phyloP scores from a whole-genome alignment of 2,113 vertebrate species.

The Entosphenus tridentatus region DNA sequence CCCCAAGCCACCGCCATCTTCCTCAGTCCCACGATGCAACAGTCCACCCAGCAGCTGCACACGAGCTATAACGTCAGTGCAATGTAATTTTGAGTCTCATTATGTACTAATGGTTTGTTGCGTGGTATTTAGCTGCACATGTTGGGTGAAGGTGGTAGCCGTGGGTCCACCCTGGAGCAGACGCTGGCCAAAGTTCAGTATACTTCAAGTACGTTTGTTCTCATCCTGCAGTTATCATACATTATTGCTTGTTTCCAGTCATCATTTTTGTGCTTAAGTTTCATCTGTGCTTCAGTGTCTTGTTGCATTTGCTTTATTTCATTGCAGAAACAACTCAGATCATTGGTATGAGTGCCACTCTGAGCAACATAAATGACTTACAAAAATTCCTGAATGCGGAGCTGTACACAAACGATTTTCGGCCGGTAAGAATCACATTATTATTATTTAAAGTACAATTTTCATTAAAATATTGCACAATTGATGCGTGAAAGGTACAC shows the following conservation, averaged over 20 bases:
- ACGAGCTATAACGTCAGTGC: not conserved
- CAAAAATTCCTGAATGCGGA: slow-evolving; percentile 63
- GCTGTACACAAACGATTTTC: slow-evolving; percentile 51
- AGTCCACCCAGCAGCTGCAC: not conserved
- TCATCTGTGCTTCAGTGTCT: not conserved
- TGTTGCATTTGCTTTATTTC: not conserved
- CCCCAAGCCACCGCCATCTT: not conserved
- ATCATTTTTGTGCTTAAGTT: not conserved
- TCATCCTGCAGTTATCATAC: not conserved
- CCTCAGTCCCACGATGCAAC: not conserved
- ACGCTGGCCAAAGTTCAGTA: slow-evolving; percentile 59
- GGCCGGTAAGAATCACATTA: slow-evolving; percentile 36
- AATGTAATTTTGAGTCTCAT: not conserved
- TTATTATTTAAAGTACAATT: too few species aligned
- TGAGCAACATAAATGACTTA: slow-evolving; percentile 65
- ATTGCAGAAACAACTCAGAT: slow-evolving; percentile 48
- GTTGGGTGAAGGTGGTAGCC: slow-evolving; percentile 52
- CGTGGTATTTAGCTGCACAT: slow-evolving; percentile 49
- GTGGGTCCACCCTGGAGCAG: slow-evolving; percentile 63
- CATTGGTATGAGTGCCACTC: slow-evolving; percentile 83
- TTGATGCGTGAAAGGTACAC: too few species aligned
- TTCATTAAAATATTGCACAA: too few species aligned
- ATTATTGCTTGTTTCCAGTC: not conserved
- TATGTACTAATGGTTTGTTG: slow-evolving; percentile 8
- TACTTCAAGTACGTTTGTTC: slow-evolving; percentile 37